Conservation (phyloP, 1,140 invertebrate genomes). For the Temnothorax curvispinosus region DNA sequence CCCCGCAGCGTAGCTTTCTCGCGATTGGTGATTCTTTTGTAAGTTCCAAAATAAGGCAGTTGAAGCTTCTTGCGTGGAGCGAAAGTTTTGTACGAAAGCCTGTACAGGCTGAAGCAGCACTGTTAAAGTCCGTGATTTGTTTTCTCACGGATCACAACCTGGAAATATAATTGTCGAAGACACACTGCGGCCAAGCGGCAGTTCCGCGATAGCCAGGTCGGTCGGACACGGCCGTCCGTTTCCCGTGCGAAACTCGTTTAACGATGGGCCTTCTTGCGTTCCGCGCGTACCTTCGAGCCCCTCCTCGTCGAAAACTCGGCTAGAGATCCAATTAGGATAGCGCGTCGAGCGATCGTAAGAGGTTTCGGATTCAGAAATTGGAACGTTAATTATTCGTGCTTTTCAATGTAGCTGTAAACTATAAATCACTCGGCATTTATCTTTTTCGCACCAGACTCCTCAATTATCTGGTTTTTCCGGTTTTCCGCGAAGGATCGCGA, state of each 20-base stretch:
- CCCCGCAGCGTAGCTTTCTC: not conserved
- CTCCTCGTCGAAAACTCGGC: not conserved
- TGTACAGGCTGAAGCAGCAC: too few species aligned
- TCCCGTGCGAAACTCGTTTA: constrained; percentile 42
- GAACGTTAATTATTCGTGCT: not conserved
- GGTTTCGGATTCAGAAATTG: not conserved
- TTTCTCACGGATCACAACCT: not conserved
- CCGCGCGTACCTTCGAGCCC: constrained; percentile 58
- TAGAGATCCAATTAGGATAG: not conserved
- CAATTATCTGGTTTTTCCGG: not conserved
- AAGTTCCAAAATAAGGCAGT: not conserved
- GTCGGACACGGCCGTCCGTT: constrained; percentile 10
- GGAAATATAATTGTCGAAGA: not conserved
- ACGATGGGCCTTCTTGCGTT: constrained; percentile 28
- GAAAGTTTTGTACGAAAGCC: not conserved
- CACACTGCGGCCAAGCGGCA: constrained; percentile 3
- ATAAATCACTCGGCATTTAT: not conserved
- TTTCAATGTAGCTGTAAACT: constrained; percentile 2
- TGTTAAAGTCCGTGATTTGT: not conserved
- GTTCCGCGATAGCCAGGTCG: not conserved
- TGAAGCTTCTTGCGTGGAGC: not conserved
- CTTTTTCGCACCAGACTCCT: not conserved
- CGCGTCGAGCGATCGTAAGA: not conserved
- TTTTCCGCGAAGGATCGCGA: not conserved
- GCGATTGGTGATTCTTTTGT: not conserved